Conservation (phyloP, 2,113 vertebrate species). For the Engystomops pustulosus region DNA sequence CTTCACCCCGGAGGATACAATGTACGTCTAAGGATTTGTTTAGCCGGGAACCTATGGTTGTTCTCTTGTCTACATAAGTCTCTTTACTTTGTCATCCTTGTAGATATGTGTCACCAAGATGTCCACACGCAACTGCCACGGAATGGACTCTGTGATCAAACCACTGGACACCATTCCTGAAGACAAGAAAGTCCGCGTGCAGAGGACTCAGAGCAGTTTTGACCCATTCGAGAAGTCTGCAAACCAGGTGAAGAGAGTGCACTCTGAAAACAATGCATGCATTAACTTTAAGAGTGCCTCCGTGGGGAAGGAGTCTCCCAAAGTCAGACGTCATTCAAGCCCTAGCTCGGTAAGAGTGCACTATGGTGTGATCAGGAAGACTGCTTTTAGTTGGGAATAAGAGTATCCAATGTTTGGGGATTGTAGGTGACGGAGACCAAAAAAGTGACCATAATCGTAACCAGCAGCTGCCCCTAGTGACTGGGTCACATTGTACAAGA, state of each 20-base stretch:
- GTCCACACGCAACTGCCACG: conserved; percentile 96
- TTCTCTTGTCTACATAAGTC: background rate
- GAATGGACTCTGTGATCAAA: conserved; percentile 93
- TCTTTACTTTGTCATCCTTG: conserved; percentile 54
- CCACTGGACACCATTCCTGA: conserved; percentile 97
- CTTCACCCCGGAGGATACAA: background rate
- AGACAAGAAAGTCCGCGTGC: conserved; percentile 93
- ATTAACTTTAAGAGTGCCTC: conserved; percentile 88
- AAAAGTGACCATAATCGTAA: too few relatives aligned
- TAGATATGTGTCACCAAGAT: conserved; percentile 99
- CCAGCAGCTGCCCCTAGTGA: too few relatives aligned
- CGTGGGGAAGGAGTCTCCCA: conserved; percentile 89
- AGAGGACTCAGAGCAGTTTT: conserved; percentile 94
- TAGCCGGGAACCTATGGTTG: background rate
- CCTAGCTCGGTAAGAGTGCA: conserved; percentile 88
- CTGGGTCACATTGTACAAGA: too few relatives aligned
- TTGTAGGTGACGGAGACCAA: background rate
- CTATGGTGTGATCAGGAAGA: background rate
- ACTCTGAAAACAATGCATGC: conserved; percentile 96
- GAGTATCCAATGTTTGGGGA: background rate
- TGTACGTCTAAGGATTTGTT: conserved; percentile 30
- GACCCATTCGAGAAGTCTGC: conserved; percentile 91
- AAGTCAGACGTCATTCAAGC: conserved; percentile 91
- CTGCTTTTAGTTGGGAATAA: conserved; percentile 10
- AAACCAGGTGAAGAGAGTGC: conserved; percentile 94